Base-by-base conservation (phyloP, 2,113 vertebrate species). In the Butorides virescens region DNA sequence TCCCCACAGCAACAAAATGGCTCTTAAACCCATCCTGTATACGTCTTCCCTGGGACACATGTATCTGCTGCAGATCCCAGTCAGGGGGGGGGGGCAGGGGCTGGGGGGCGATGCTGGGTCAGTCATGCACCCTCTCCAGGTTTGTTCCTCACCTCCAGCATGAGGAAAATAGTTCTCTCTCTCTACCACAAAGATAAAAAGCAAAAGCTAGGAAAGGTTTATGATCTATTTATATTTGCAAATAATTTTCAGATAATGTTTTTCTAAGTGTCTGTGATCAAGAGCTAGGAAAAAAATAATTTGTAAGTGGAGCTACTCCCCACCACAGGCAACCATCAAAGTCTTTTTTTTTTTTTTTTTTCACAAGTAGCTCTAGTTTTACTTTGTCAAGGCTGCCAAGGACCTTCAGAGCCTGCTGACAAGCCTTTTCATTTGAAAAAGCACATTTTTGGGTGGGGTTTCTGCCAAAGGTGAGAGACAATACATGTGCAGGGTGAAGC, bases 21-120 rank as follows among this genome's bases (percentile, higher is more conserved):
- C 18, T 90, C 49, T 61, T 62, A 79, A 56, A 46, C 8, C 14
- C 55, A 42, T 8, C 52, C 36, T 50, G 59, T 47, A 3, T 10
- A 3, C 3, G 15, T 36, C 65, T 47, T 84, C 32, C 26, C 37
- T 1, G 7, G n/a, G 75, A 44, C 29, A 67, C 9, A 1, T 1
- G 4, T 14, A 14, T 56, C 46, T 46, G 12, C 75, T 83, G 50
- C 2, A 3, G 30, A 66, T 62, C 25, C 15, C 42, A 36, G 5
- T 13, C 27, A 7, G n/a, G n/a, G n/a, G 0, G 1, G 26, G 3
- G 9, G 15, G 8, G 19, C 46, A 37, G 27, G 20, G 58, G 5
- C 39, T 86, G 67, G 15, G n/a, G 29, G 25, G 27, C 1, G 8
- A 58, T 29, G 55, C 25, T 77, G 67, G 46, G 37, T 63, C 62